These are phyloP conservation scores for Vollenhovia emeryi DNA, from an alignment of 1,140 invertebrate genomes.

Conservation along the genomic window DNA sequence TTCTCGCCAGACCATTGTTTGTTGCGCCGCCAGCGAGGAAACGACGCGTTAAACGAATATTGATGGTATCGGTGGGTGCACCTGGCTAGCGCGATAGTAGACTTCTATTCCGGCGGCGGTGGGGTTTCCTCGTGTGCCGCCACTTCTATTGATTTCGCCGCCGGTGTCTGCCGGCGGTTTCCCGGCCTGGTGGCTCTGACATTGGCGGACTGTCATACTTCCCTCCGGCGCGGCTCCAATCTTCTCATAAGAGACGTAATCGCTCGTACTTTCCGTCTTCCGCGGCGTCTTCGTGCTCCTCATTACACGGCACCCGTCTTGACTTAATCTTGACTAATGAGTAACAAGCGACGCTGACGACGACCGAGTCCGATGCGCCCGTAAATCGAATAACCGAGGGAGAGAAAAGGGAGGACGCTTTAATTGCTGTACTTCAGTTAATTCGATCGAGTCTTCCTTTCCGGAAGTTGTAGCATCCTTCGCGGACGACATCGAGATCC, in stretches of 20 bases:
- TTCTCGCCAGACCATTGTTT: constrained; percentile 72
- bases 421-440: constrained; percentile 54
- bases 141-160: constrained; percentile 67
- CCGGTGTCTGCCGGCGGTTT: constrained; percentile 65
- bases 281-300: constrained; percentile 43
- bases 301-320: constrained; percentile 39
- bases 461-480: constrained; percentile 30
- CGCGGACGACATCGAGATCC: constrained; percentile 4
- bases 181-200: constrained; percentile 62
- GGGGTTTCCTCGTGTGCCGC: constrained; percentile 69
- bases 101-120: constrained; percentile 73
- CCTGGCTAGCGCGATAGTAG: constrained; percentile 77
- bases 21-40: constrained; percentile 63
- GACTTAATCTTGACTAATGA: constrained; percentile 62
- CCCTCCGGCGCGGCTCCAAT: constrained; percentile 29
- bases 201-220: constrained; percentile 65
- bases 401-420: constrained; percentile 42
- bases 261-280: constrained; percentile 40
- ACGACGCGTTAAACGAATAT: constrained; percentile 79
- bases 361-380: constrained; percentile 30
- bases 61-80: constrained; percentile 73
- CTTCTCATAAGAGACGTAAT: constrained; percentile 47
- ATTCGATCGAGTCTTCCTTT: constrained; percentile 45
- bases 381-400: constrained; percentile 50
- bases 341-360: constrained; percentile 48